phyloP scores from a whole-genome alignment of 2,113 vertebrate genomes.

The Malurus elegans region DNA sequence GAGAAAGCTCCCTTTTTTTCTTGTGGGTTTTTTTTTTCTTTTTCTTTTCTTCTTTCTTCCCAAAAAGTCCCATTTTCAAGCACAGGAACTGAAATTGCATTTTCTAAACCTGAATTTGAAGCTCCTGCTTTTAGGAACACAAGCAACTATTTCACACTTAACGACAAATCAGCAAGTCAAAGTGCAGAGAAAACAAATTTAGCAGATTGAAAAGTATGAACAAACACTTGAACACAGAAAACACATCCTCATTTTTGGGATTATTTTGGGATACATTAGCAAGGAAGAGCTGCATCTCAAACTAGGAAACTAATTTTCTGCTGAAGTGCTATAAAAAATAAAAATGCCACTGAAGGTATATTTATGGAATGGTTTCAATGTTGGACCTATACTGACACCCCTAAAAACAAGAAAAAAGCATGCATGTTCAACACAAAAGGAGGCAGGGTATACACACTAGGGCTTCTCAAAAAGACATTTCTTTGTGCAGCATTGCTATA shows the following conservation, averaged over 20 bases:
- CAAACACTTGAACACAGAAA: neutral
- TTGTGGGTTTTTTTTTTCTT: neutral
- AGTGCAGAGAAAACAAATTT: neutral
- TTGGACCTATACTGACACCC: neutral
- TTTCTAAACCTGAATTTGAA: neutral
- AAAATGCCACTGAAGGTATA: neutral
- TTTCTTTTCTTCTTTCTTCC: neutral
- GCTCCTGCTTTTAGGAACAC: neutral
- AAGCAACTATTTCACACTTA: neutral
- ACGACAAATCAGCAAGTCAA: neutral
- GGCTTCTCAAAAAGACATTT: neutral
- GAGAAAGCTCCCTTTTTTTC: neutral
- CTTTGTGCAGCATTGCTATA: fast-evolving
- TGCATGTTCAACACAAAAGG: fast-evolving
- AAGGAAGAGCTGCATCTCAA: neutral
- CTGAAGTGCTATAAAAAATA: neutral
- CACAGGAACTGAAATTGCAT: neutral
- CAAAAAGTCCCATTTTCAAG: neutral
- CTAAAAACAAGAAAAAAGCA: neutral
- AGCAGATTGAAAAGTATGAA: neutral
- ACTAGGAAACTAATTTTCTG: neutral
- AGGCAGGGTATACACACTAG: neutral
- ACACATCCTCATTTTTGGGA: neutral
- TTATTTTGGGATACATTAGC: neutral
- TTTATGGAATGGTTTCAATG: neutral